These are phyloP conservation scores for Actinernus sp. DNA, from an alignment of 92 coral and sea anemone genomes.

Conservation along the genomic window DNA sequence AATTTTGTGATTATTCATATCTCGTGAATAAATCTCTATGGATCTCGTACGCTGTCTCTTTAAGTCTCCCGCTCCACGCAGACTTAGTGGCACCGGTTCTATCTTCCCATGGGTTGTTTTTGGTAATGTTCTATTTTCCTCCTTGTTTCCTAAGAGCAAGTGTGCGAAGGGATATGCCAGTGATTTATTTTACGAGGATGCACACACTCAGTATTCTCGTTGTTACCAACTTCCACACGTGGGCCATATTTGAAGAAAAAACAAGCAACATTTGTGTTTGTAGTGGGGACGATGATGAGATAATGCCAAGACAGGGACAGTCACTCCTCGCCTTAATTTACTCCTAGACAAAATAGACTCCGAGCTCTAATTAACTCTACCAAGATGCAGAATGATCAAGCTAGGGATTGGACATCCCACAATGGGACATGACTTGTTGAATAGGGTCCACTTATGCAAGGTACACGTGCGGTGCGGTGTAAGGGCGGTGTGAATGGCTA, in stretches of 20 bases:
- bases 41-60: constrained; percentile 7
- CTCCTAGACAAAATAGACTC: constrained; percentile 24
- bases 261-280: constrained; percentile 60
- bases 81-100: constrained; percentile 80
- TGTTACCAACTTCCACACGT: constrained; percentile 78
- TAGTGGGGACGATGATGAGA: constrained; percentile 35
- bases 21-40: constrained; percentile 8
- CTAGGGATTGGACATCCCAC: constrained; percentile 30
- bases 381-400: constrained; percentile 9
- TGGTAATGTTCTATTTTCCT: constrained; percentile 15
- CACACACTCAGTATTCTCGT: constrained; percentile 57
- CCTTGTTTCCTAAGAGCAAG: constrained; percentile 89
- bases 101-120: constrained; percentile 35
- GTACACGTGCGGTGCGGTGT: constrained; percentile 41
- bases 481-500: background rate
- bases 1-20: constrained; percentile 10
- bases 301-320: constrained; percentile 9
- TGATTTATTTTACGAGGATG: constrained; percentile 25
- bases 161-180: constrained; percentile 63
- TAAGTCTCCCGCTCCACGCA: constrained; percentile 38
- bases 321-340: constrained; percentile 1
- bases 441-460: constrained; percentile 32
- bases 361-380: constrained; percentile 17
- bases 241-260: constrained; percentile 85
- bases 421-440: constrained; percentile 34